Percentiles rank a stretch among this genome's conserved stretches.
Conservation (phyloP, 2,113 vertebrate species). For the Apaloderma vittatum region DNA sequence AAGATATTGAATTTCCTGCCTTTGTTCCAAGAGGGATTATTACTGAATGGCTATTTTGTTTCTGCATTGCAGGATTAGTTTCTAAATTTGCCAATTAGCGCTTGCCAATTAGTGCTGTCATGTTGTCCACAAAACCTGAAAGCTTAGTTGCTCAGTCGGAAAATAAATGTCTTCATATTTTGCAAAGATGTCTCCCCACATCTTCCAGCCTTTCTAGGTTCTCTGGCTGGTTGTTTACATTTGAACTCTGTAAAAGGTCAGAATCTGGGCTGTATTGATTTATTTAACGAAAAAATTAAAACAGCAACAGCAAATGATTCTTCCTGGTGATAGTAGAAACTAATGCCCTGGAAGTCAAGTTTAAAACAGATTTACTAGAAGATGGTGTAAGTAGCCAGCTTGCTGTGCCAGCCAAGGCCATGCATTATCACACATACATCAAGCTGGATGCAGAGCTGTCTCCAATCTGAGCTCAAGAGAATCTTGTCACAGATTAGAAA, state of each 20-base stretch:
- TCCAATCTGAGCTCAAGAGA: neutral
- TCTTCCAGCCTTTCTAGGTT: neutral
- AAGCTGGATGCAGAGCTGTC: neutral
- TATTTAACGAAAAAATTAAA: conserved; percentile 3
- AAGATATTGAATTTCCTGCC: conserved; percentile 52
- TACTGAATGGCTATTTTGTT: conserved; percentile 46
- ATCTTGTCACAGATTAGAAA: neutral
- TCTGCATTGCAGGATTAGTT: conserved; percentile 38
- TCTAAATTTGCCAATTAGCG: conserved; percentile 49
- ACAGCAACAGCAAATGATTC: neutral
- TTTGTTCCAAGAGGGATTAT: conserved; percentile 55
- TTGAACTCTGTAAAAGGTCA: conserved; percentile 23
- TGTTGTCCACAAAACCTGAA: conserved; percentile 19
- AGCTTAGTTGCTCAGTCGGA: neutral
- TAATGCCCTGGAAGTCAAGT: neutral
- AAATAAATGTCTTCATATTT: neutral
- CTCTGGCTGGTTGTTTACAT: neutral
- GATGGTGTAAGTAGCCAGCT: neutral
- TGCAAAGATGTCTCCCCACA: neutral
- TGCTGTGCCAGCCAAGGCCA: neutral
- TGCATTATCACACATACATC: fast-evolving
- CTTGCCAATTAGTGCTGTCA: conserved; percentile 59
- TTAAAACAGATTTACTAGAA: neutral
- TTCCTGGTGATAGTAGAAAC: neutral
- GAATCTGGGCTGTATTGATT: conserved; percentile 2